Base-by-base conservation (phyloP, 1,140 invertebrate species). In the Ips nitidus region DNA sequence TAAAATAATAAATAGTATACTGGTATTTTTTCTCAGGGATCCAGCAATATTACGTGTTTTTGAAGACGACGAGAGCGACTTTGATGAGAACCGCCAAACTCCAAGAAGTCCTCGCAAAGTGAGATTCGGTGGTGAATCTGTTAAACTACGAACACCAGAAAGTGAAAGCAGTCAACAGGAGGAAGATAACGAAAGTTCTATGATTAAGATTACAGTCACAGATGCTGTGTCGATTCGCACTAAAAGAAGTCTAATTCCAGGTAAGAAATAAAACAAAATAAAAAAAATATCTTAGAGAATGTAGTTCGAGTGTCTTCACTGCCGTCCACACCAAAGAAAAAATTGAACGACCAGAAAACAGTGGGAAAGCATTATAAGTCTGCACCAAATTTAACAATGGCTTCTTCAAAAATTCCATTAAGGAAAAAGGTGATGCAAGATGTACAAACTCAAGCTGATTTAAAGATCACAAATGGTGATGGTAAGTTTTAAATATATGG, bases 101-200 rank as follows among this genome's bases (percentile, higher is more conserved):
- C 69, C 69, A 37, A 71, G 81, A 37, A 82, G 81, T 1, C 79
- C 83, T 0, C 85, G 87, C 76, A 85, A 90, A 74, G 92, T 94
- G 1, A 86, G 90, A 41, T 94, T 94, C 75, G 92, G 92, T 1
- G 92, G 92, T 4, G 92, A 93, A 82, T 85, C 91, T 56, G 87
- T 93, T 0, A 93, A 93, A 82, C 84, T 94, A 75, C 83, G 91
- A 58, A 94, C 91, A 7, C 92, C 92, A 1, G 91, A 94, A 71
- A 92, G 90, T 75, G 91, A 93, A 73, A 82, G 78, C 7, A 86
- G 83, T 73, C 75, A 84, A 57, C 75, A 82, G 22, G 79, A 81
- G 8, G 84, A 82, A 73, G 84, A 86, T 71, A 83, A 86, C 71
- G 47, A 68, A n/a, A 38, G 41, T 2, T 66, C 65, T 4, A 67